Evolutionary conservation across 1,140 invertebrate species (phyloP).

Genomic region (Drosophila trapezifrons): DNA sequence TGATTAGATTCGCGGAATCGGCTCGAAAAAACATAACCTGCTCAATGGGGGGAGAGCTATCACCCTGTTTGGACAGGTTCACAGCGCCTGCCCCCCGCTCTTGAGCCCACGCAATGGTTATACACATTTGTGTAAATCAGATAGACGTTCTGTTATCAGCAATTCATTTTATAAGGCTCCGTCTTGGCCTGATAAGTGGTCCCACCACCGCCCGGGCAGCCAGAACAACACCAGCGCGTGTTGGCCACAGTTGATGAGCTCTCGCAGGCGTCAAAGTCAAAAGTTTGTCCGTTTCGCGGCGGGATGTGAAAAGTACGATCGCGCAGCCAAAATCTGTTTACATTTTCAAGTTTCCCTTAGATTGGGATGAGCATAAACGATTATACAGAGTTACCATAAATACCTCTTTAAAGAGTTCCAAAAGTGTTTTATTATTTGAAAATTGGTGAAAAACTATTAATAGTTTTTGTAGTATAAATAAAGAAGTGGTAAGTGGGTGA

Average conservation of each 20-base stretch:
- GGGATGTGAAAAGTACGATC: conserved; percentile 56
- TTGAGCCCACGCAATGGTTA: conserved; percentile 32
- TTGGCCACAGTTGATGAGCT: conserved; percentile 65
- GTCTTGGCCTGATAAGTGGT: conserved; percentile 64
- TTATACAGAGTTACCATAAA: not conserved
- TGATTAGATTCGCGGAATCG: conserved; percentile 34
- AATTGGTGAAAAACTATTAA: not conserved
- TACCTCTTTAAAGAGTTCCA: not conserved
- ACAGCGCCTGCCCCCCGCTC: conserved; percentile 8
- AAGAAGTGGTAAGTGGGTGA: conserved; percentile 14
- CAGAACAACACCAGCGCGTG: conserved; percentile 56
- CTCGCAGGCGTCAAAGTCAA: conserved; percentile 9
- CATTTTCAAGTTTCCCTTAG: conserved; percentile 47
- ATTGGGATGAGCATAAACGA: conserved; percentile 24
- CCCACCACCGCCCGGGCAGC: conserved; percentile 14
- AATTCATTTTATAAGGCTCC: conserved; percentile 58
- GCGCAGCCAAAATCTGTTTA: not conserved
- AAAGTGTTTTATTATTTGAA: not conserved
- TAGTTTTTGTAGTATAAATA: not conserved
- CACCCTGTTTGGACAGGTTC: conserved; percentile 20
- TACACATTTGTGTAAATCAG: conserved; percentile 53
- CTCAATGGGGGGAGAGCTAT: conserved; percentile 24
- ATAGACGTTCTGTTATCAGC: conserved; percentile 68
- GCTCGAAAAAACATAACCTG: conserved; percentile 31
- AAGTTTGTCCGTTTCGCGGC: conserved; percentile 33